Evolutionary conservation across 2,888 invertebrate genomes (phyloP).

Genomic region (Selenia dentaria): DNA sequence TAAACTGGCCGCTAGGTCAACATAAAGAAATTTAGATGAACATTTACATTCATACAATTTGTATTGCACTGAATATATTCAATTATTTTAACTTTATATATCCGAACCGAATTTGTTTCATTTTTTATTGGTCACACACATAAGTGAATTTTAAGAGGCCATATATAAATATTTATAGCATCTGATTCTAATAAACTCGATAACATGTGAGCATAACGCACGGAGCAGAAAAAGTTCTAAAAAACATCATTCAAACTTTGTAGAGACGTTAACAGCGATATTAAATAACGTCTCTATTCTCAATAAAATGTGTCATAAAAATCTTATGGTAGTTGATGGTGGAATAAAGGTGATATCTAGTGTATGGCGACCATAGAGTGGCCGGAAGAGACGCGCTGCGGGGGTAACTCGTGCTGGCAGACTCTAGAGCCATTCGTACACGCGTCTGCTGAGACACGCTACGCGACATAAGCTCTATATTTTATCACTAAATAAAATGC

Average conservation of each 20-base stretch:
- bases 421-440: no score
- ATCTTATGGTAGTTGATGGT: conserved; percentile 46
- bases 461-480: no score
- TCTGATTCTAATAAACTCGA: conserved; percentile 53
- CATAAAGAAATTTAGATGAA: no score
- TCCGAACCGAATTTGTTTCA: conserved; percentile 5
- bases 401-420: conserved; percentile 54
- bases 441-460: no score
- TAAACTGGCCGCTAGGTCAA: no score
- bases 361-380: conserved; percentile 34
- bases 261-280: conserved; percentile 77
- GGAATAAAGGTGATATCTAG: conserved; percentile 33
- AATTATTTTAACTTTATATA: conserved; percentile 4
- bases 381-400: conserved; percentile 69
- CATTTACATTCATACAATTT: no score
- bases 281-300: conserved; percentile 82
- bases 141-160: conserved; percentile 23
- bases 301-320: conserved; percentile 73
- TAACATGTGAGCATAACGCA: conserved; percentile 50
- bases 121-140: conserved; percentile 9
- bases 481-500: no score
- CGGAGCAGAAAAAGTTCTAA: conserved; percentile 48
- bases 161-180: conserved; percentile 62
- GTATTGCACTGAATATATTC: not conserved
- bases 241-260: conserved; percentile 58